Percentiles rank a stretch among this genome's conserved stretches.
These are phyloP conservation scores for Turnix velox DNA, from an alignment of 2,113 vertebrate species.

Conservation along the genomic window DNA sequence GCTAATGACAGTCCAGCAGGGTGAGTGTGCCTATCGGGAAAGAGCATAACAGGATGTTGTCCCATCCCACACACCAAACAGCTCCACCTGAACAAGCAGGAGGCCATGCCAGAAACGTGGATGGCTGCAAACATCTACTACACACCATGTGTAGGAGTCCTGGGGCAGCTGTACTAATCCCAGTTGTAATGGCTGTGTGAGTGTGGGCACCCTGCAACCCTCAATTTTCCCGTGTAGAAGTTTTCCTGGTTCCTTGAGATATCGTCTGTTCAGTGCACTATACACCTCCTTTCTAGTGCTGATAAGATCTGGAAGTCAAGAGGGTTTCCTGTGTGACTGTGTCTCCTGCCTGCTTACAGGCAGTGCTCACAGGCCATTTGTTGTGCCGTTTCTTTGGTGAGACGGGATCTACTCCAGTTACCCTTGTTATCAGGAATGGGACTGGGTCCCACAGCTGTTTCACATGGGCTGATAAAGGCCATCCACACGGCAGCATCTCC, in stretches of 20 bases:
- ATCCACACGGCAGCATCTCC: background rate
- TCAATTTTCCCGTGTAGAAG: background rate
- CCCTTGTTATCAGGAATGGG: background rate
- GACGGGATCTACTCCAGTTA: background rate
- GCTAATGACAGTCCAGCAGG: background rate
- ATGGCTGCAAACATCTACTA: background rate
- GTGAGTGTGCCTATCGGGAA: background rate
- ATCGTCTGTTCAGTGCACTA: background rate
- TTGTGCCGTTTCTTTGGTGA: background rate
- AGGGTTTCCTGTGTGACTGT: background rate
- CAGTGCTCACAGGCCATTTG: background rate
- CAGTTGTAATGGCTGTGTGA: background rate
- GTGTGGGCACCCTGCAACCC: background rate
- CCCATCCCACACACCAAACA: background rate
- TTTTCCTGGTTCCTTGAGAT: background rate
- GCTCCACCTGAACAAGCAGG: background rate
- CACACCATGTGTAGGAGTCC: rapidly evolving
- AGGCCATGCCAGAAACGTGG: background rate
- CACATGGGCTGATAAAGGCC: background rate
- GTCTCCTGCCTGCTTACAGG: background rate
- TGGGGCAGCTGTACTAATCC: background rate
- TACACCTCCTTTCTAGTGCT: background rate
- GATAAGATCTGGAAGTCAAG: background rate
- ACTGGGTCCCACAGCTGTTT: background rate
- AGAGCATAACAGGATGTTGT: background rate